Evolutionary conservation across 2,113 vertebrate genomes (phyloP).

Genomic region (Caretta caretta): DNA sequence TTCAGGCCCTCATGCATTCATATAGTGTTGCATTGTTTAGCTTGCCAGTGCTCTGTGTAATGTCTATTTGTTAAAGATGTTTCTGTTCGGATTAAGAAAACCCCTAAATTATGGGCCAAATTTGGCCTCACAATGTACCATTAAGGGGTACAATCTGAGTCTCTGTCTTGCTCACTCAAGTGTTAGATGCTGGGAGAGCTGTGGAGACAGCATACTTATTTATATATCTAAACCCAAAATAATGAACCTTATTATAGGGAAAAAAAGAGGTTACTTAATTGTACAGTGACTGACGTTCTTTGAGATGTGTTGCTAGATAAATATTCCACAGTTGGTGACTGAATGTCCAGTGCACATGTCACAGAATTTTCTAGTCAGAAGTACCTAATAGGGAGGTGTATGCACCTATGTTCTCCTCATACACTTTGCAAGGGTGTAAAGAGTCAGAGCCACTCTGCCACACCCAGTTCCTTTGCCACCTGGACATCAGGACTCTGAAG

Average conservation of each 20-base stretch:
- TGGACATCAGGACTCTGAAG: too few relatives aligned
- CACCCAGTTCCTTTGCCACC: too few relatives aligned
- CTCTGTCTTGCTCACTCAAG: not conserved
- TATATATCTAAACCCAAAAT: not conserved
- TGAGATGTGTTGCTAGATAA: too few relatives aligned
- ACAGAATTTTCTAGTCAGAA: too few relatives aligned
- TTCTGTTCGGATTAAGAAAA: not conserved
- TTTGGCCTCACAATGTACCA: accelerated
- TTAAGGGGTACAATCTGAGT: not conserved
- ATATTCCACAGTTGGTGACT: too few relatives aligned
- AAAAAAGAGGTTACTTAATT: too few relatives aligned
- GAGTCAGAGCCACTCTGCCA: too few relatives aligned
- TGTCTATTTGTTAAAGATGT: accelerated
- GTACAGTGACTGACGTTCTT: too few relatives aligned
- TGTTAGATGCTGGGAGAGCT: not conserved
- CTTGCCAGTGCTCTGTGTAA: not conserved
- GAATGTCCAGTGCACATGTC: too few relatives aligned
- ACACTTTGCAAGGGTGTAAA: too few relatives aligned
- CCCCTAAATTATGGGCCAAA: not conserved
- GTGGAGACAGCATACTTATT: not conserved
- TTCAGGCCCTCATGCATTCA: not conserved
- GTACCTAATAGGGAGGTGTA: too few relatives aligned
- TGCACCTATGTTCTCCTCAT: too few relatives aligned
- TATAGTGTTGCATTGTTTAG: not conserved
- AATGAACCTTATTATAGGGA: not conserved